These are phyloP conservation scores for Philhelius pedissequus DNA, from an alignment of 2,888 invertebrate species.

Conservation along the genomic window DNA sequence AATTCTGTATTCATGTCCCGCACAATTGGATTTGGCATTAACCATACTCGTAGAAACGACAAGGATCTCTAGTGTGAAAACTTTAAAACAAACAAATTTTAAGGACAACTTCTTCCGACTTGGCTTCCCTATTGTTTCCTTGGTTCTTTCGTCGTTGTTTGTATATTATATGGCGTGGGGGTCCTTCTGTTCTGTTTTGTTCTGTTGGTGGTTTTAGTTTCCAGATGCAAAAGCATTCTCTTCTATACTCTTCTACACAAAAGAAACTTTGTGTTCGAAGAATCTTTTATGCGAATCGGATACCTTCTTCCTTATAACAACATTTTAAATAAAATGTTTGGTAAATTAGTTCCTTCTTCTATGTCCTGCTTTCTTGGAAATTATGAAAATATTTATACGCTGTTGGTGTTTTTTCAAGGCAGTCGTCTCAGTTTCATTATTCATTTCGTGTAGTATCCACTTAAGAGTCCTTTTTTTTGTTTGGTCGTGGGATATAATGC, in stretches of 20 bases:
- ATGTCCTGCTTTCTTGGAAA: slow-evolving; percentile 20
- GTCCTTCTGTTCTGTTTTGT: slow-evolving; percentile 15
- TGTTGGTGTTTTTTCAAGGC: neutral
- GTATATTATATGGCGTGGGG: neutral
- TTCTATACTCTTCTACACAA: slow-evolving; percentile 15
- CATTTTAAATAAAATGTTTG: slow-evolving; percentile 53
- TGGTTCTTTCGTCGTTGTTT: neutral
- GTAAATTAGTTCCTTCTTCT: slow-evolving; percentile 59
- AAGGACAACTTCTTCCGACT: slow-evolving; percentile 30
- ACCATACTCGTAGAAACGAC: neutral
- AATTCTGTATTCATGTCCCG: slow-evolving; percentile 1
- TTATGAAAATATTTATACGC: slow-evolving; percentile 51
- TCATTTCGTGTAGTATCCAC: slow-evolving; percentile 39
- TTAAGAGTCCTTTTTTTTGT: slow-evolving; percentile 1
- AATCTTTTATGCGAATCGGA: slow-evolving; percentile 16
- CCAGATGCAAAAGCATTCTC: neutral
- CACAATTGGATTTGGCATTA: slow-evolving; percentile 44
- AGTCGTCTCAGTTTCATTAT: slow-evolving; percentile 44
- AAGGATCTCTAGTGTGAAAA: slow-evolving; percentile 18
- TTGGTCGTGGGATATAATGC: slow-evolving; percentile 29
- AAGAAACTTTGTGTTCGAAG: neutral
- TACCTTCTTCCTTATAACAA: neutral
- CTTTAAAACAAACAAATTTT: slow-evolving; percentile 43
- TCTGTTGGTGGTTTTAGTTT: neutral
- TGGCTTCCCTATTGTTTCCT: slow-evolving; percentile 19